Conservation (phyloP, 2,113 vertebrate genomes). For the Mohoua ochrocephala region DNA sequence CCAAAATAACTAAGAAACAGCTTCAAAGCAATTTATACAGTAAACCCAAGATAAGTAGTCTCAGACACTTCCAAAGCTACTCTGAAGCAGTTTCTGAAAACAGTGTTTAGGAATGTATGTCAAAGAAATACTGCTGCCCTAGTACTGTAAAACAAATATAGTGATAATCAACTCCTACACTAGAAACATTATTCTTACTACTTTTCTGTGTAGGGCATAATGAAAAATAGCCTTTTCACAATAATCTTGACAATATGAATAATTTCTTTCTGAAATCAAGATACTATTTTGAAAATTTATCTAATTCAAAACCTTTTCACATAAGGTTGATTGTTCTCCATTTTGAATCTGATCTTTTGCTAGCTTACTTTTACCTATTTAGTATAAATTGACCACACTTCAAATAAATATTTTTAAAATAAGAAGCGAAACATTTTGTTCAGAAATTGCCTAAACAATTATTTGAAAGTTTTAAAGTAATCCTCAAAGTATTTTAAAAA, state of each 20-base stretch:
- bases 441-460: background rate
- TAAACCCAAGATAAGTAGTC: background rate
- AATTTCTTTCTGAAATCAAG: background rate
- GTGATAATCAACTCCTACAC: background rate
- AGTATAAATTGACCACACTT: background rate
- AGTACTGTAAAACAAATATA: background rate
- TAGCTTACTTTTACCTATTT: background rate
- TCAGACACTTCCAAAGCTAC: background rate
- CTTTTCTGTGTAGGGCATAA: background rate
- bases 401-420: background rate
- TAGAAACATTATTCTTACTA: background rate
- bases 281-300: background rate
- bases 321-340: background rate
- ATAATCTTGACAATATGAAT: background rate
- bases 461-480: background rate
- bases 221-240: background rate
- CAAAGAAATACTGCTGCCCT: background rate
- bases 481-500: background rate
- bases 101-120: background rate
- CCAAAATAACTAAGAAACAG: background rate
- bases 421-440: background rate
- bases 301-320: background rate
- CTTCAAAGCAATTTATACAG: background rate
- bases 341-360: background rate
- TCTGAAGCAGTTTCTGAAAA: background rate